Evolutionary conservation across 2,888 invertebrate species (phyloP).

Genomic region (Drosophila prolongata): DNA sequence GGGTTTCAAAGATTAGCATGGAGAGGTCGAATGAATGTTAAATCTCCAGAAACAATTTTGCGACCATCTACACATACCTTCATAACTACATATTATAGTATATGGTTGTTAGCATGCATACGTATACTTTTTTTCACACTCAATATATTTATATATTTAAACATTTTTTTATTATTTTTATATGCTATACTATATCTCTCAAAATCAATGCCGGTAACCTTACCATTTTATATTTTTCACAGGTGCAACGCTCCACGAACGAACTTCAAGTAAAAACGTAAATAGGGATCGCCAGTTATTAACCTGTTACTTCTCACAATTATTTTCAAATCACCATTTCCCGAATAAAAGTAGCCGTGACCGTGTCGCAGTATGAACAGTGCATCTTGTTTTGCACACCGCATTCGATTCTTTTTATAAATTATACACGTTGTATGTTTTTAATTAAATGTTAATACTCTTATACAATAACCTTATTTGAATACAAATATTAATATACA

Average conservation of each 20-base stretch:
- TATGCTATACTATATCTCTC: not conserved
- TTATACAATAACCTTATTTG: too few species aligned
- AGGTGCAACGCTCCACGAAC: constrained; percentile 24
- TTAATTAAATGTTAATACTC: too few species aligned
- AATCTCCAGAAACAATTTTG: constrained; percentile 41
- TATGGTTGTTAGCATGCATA: not conserved
- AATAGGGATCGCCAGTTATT: constrained; percentile 14
- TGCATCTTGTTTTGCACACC: not conserved
- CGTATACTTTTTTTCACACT: not conserved
- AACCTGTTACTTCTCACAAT: constrained; percentile 14
- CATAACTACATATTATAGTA: constrained; percentile 13
- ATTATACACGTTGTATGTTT: too few species aligned
- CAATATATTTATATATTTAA: constrained; percentile 2
- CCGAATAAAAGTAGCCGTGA: constrained; percentile 8
- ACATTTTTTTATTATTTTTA: not conserved
- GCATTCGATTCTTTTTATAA: not conserved
- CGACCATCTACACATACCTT: constrained; percentile 23
- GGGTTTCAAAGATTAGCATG: constrained; percentile 16
- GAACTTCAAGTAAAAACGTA: constrained; percentile 27
- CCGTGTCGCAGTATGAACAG: not conserved
- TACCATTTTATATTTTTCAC: constrained; percentile 28
- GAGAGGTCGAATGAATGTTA: constrained; percentile 49
- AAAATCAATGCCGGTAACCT: constrained; percentile 6
- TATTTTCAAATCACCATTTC: constrained; percentile 8
- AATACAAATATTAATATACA: too few species aligned